Base-by-base conservation (phyloP, 2,797 vertebrate species). In the Lepus oiostolus region DNA sequence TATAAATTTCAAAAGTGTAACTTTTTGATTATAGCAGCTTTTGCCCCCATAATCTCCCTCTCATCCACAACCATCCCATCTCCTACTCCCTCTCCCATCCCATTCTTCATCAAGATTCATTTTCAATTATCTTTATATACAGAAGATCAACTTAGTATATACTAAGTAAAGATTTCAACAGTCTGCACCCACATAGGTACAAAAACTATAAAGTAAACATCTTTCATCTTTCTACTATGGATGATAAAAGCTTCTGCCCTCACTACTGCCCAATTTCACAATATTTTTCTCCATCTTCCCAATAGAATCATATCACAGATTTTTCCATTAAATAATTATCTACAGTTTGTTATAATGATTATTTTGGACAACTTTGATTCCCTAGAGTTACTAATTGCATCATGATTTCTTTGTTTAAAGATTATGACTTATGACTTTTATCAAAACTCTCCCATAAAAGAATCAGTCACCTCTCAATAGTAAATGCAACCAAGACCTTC, bases 311-410 rank as follows among this genome's bases (percentile, higher is more conserved):
- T 32, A 62, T 26, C 52, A 52, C 10, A 77, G 17, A 42, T 63
- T 72, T 72, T 93, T 70, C 63, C 32, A 89, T 62, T 76, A 62
- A 86, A n/a, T 8, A 24, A 42, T 67, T 62, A 62, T 52, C 94
- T 58, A n/a, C 60, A 87, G 5, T 71, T 83, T 89, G 5, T 67
- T 58, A 38, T 60, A 26, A 22, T 72, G 14, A 84, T 87, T 62
- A 74, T 77, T 86, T 94, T 75, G 1, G 24, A 63, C 9, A 86
- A 72, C 38, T 85, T 93, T 93, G 3, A 5, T 83, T 77, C 58
- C n/a, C 70, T 81, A 38, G 47, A 32, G 58, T 92, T 77, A 92
- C 38, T 70, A 19, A 75, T 10, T 52, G 24, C 35, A 67, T 87
- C 13, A 81, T 65, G 5, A 74, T 82, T 95, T 85, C 7, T 35